phyloP scores from a whole-genome alignment of 2,113 vertebrate genomes.

The Amphilophus citrinellus region DNA sequence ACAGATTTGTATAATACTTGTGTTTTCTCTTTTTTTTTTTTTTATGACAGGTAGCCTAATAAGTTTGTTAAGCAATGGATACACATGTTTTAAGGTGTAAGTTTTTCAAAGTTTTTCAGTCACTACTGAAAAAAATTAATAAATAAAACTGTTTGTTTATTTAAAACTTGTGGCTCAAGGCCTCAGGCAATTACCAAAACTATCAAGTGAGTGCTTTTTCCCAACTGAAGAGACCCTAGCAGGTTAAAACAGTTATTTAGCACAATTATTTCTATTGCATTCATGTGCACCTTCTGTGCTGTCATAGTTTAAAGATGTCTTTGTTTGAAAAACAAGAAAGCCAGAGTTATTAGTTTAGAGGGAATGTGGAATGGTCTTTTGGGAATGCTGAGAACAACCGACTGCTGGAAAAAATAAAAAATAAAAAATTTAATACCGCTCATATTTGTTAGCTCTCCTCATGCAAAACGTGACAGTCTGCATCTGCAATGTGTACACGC shows the following conservation, averaged over 20 bases:
- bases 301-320: conserved; percentile 18
- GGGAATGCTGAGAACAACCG: conserved; percentile 24
- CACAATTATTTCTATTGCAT: background rate
- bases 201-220: background rate
- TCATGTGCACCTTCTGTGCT: background rate
- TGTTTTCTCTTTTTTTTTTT: background rate
- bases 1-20: background rate
- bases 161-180: background rate
- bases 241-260: background rate
- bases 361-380: background rate
- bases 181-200: background rate
- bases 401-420: background rate
- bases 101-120: background rate
- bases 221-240: background rate
- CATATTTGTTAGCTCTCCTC: conserved; percentile 83
- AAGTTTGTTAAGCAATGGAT: background rate
- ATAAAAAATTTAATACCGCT: conserved; percentile 30
- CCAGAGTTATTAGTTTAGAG: background rate
- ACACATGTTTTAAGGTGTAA: background rate
- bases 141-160: background rate
- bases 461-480: conserved; percentile 84
- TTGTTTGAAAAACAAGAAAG: conserved; percentile 10
- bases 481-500: conserved; percentile 84
- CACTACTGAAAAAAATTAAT: background rate
- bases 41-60: background rate